These are phyloP conservation scores for Caenorhabditis panamensis DNA, from an alignment of 2,888 invertebrate species.

Conservation along the genomic window DNA sequence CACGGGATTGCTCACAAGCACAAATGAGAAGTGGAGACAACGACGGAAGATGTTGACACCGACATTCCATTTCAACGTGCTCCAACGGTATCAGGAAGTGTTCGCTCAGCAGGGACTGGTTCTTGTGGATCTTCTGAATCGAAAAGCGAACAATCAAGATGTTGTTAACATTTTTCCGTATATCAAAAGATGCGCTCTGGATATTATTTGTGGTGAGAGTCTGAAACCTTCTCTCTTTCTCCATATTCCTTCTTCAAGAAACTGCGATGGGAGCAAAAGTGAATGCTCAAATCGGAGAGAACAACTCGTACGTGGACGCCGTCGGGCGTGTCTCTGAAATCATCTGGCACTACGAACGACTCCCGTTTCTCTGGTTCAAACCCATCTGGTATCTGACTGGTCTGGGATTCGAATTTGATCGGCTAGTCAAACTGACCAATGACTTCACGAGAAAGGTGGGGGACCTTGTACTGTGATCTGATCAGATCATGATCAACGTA, in stretches of 20 bases:
- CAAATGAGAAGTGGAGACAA: conserved; percentile 83
- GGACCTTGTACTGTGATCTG: not conserved
- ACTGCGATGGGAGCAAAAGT: conserved; percentile 76
- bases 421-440: conserved; percentile 63
- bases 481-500: not conserved
- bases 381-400: conserved; percentile 85
- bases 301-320: conserved; percentile 71
- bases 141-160: conserved; percentile 26
- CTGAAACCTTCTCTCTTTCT: too few relatives aligned
- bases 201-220: conserved; percentile 81
- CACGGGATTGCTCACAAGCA: conserved; percentile 83
- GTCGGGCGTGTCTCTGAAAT: conserved; percentile 68
- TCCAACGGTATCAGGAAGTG: conserved; percentile 82
- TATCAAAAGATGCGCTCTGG: conserved; percentile 83
- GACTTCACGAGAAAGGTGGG: conserved; percentile 70
- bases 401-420: conserved; percentile 78
- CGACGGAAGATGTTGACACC: conserved; percentile 83
- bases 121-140: conserved; percentile 34
- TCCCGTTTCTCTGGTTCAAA: conserved; percentile 82
- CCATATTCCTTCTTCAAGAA: conserved; percentile 55
- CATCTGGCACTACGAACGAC: conserved; percentile 68
- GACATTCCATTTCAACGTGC: conserved; percentile 83
- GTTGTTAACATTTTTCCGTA: conserved; percentile 83
- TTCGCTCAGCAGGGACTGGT: conserved; percentile 49
- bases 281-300: conserved; percentile 70